Evolutionary conservation across 2,113 vertebrate genomes (phyloP), one percentile per base, ranked within the genome.

Genomic region (Phycodurus eques): DNA sequence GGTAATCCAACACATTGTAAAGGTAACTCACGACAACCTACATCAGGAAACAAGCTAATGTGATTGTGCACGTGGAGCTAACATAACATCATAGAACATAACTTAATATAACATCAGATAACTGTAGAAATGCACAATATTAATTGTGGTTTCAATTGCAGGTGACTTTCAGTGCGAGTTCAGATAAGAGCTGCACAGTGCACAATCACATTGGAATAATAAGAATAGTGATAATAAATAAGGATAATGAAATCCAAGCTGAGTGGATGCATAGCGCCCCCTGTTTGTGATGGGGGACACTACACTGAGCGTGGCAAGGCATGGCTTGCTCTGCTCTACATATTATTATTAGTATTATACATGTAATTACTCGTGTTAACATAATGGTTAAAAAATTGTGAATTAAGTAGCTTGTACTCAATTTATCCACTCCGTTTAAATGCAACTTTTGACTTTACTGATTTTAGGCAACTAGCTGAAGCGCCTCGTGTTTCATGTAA

Each of bases 111-210:
- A 56, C 10, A 11, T 22, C 8, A 54, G n/a, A 11, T 11, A 10
- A 56, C 4, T 39, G 35, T 39, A 39, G 35, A 39, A 39, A 53
- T 17, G 49, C 15, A 2, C 2, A 59, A 59, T 27, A 22, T 27
- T 8, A 27, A 11, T 57, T 20, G 81, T 53, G 73, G 82, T 73
- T 59, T 12, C 4, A 35, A 35, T 35, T 61, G 5, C 20, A 46
- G 82, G 84, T 76, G 79, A 82, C 87, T 89, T 89, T 88, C 91
- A 91, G 91, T 39, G 88, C 90, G 89, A 88, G 86, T 78, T 84
- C 86, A 91, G 91, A 92, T 93, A 92, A 92, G 91, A 91, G 86
- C 81, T 85, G 80, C 86, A 81, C 86, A 80, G 81, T 80, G 87
- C 87, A 84, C 83, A 82, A 89, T 89, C 88, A 80, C 87, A 85